Conservation (phyloP, 2,113 vertebrate species). For the Sisor rabdophorus region DNA sequence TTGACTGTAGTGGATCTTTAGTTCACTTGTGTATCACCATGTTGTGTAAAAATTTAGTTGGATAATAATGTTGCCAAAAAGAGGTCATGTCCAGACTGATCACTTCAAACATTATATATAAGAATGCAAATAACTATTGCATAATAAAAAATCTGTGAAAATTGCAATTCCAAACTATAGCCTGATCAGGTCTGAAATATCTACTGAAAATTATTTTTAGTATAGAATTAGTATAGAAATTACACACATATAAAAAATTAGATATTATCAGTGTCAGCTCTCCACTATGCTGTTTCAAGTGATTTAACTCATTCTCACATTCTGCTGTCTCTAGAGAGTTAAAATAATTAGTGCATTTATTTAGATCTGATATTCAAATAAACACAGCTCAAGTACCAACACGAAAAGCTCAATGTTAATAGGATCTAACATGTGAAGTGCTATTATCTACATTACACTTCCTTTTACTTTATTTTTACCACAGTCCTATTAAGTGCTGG, state of each 20-base stretch:
- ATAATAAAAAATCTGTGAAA: not conserved
- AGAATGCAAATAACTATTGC: not conserved
- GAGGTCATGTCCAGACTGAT: not conserved
- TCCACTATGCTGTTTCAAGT: not conserved
- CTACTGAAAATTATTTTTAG: not conserved
- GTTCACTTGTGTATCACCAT: too few relatives aligned
- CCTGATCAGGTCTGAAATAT: not conserved
- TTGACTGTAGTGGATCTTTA: not conserved
- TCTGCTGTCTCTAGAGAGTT: conserved; percentile 33
- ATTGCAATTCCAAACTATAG: not conserved
- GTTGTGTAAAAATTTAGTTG: not conserved
- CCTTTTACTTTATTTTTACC: conserved; percentile 14
- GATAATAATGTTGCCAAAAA: not conserved
- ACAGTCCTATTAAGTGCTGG: not conserved
- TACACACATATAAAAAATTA: not conserved
- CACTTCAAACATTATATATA: not conserved
- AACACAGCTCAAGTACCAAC: conserved; percentile 39
- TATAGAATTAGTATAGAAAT: too few relatives aligned
- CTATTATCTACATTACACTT: conserved; percentile 11
- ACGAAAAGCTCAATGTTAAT: conserved; percentile 22
- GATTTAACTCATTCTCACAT: conserved; percentile 12
- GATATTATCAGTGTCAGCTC: not conserved
- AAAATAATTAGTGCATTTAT: conserved; percentile 33
- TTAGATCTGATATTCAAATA: conserved; percentile 44
- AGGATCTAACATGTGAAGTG: conserved; percentile 6